Evolutionary conservation across 2,797 vertebrate genomes (phyloP), one percentile per base, ranked within the genome.

Genomic region (Hybognathus amarus): DNA sequence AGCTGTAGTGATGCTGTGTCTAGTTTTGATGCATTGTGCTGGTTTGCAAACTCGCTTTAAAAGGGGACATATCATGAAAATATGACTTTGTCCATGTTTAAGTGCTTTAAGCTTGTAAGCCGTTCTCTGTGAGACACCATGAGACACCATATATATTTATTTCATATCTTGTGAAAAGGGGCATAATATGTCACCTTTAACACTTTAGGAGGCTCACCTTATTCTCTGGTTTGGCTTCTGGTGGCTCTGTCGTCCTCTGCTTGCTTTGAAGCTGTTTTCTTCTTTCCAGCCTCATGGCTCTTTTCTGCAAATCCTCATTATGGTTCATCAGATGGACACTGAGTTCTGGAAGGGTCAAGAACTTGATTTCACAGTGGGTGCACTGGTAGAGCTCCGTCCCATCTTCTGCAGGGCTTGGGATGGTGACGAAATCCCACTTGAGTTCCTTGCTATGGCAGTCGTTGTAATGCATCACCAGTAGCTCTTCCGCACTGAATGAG

Each of bases 391-490:
- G 90, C 85, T 97, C 94, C 1, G 87, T 93, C 77, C 94, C 96
- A 12, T 96, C 94, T 45, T 96, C 95, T 40, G 91, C 94, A 0
- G 90, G 92, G 0, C 83, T 92, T 61, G 94, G 93, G 22, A 97
- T 92, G 27, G 97, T 96, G 85, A 94, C 86, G 69, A 99, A 99
- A 93, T 99, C 98, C 86, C 96, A 96, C 93, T 97, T 99, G 75
- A 99, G 92, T 92, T 99, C 98, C 85, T 94, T 94, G 91, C 94
- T 95, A 90, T 99, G 98, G 90, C 97, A 96, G 89, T 98, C 96
- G 0, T 97, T 99, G 92, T 99, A 99, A 94, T 99, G 98, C 96
- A 97, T 96, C 87, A 97, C 98, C 63, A 99, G 93, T 84, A 97
- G 92, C 87, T 97, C 95, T 0, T 96, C 95, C 0, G 95, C 96